Conservation (phyloP, 2,113 vertebrate genomes). For the Lophura nycthemera region DNA sequence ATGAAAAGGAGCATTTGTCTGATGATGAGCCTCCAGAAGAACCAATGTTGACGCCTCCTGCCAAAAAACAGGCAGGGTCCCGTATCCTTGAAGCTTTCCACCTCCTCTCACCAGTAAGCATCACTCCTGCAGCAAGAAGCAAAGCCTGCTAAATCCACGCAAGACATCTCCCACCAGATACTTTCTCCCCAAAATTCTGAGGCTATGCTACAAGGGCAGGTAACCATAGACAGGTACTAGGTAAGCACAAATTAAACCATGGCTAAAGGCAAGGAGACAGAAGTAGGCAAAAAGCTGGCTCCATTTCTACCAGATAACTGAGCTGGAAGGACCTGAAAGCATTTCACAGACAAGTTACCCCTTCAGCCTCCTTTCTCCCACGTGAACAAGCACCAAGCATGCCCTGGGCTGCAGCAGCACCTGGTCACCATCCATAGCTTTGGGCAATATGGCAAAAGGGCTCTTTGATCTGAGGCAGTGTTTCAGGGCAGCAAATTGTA, state of each 20-base stretch:
- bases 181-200: background rate
- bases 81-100: background rate
- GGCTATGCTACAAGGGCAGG: background rate
- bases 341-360: background rate
- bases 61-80: background rate
- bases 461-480: background rate
- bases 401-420: background rate
- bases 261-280: background rate
- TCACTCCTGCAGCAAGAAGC: background rate
- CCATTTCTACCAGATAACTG: background rate
- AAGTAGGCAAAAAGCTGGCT: background rate
- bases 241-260: background rate
- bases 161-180: background rate
- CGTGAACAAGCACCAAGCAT: background rate
- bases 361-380: background rate
- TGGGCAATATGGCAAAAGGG: background rate
- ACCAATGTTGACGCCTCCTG: background rate
- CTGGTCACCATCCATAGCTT: background rate
- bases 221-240: background rate
- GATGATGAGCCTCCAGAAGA: background rate
- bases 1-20: background rate
- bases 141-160: background rate
- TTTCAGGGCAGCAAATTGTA: constrained; percentile 20
- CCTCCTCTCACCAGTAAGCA: background rate
- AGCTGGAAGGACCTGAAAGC: background rate